phyloP scores from a whole-genome alignment of 2,113 vertebrate species.

The Natator depressus region DNA sequence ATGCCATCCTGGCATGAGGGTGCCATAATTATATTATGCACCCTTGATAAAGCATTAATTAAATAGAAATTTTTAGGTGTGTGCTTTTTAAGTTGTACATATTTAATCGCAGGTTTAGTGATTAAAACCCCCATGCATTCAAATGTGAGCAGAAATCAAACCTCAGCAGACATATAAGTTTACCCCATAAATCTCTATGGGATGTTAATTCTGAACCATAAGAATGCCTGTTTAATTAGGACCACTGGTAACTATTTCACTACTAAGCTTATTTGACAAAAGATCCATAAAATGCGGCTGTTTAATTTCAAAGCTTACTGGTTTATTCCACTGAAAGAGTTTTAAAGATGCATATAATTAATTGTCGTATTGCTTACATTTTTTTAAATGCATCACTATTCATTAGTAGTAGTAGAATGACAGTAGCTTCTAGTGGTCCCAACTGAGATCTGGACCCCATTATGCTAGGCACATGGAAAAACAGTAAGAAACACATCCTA shows the following conservation, averaged over 20 bases:
- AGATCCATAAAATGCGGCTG: background rate
- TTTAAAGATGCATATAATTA: too few species aligned
- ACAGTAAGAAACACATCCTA: too few species aligned
- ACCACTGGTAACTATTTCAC: background rate
- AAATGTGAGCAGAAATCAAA: background rate
- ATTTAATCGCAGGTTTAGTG: background rate
- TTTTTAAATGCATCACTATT: too few species aligned
- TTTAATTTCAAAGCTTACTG: too few species aligned
- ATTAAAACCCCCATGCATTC: background rate
- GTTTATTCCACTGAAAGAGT: too few species aligned
- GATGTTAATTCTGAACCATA: accelerated
- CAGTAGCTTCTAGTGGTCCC: too few species aligned
- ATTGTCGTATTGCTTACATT: too few species aligned
- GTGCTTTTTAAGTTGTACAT: accelerated
- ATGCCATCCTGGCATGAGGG: too few species aligned
- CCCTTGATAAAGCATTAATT: background rate
- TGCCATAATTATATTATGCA: background rate
- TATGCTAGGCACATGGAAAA: too few species aligned
- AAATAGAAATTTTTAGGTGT: background rate
- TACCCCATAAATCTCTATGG: background rate
- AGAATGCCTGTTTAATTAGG: too few species aligned
- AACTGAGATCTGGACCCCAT: too few species aligned
- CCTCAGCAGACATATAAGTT: background rate
- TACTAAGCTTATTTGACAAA: background rate
- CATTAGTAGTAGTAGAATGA: too few species aligned